Conservation (phyloP, 2,888 invertebrate genomes). For the Megaustenia siamemsis region DNA sequence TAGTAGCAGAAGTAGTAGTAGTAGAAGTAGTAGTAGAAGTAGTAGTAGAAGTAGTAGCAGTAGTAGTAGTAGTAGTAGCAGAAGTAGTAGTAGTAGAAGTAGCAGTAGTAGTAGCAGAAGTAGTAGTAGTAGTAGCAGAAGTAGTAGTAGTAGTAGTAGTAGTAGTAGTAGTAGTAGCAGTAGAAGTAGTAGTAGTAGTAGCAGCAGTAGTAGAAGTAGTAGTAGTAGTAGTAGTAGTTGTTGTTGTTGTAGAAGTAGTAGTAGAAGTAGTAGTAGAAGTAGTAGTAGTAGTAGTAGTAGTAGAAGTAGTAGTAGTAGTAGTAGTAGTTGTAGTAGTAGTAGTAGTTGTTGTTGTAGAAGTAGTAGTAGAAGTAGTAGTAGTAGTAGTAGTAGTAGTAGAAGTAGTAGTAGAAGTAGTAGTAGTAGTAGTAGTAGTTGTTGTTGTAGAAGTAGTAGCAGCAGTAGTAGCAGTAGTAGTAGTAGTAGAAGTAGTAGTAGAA, state of each 20-base stretch:
- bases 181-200: too few relatives aligned
- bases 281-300: conserved; percentile 14
- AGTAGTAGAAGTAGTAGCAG: too few relatives aligned
- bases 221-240: too few relatives aligned
- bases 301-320: conserved; percentile 29
- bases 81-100: too few relatives aligned
- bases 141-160: too few relatives aligned
- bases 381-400: conserved; percentile 23
- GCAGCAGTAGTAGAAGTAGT: too few relatives aligned
- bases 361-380: conserved; percentile 1
- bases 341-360: conserved; percentile 17
- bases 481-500: background rate
- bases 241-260: background rate
- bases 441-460: conserved; percentile 47
- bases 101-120: too few relatives aligned
- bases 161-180: too few relatives aligned
- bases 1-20: too few relatives aligned
- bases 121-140: too few relatives aligned
- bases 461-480: conserved; percentile 49
- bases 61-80: too few relatives aligned
- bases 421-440: conserved; percentile 48
- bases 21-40: too few relatives aligned
- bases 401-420: conserved; percentile 45
- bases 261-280: background rate
- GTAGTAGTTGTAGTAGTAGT: conserved; percentile 13